These are phyloP conservation scores for Nemoura dubitans DNA, from an alignment of 2,888 invertebrate genomes.

Conservation along the genomic window DNA sequence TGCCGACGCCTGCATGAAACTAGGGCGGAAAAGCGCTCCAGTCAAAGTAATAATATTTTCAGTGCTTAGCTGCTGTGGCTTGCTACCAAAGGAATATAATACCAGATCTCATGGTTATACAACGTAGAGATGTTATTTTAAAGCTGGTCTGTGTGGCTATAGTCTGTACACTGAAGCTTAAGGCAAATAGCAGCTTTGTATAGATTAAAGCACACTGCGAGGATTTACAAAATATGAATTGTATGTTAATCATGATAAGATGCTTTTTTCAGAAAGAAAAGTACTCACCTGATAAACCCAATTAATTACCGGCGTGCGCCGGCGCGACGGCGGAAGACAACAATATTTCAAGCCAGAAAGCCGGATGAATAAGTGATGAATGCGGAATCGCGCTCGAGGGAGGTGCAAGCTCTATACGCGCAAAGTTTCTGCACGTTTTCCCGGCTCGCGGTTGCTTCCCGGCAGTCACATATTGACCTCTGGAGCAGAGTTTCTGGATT, in stretches of 20 bases:
- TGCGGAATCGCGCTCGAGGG: background rate
- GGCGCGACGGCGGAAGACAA: background rate
- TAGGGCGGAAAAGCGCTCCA: background rate
- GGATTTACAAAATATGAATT: background rate
- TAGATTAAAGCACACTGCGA: background rate
- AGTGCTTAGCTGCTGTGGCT: background rate
- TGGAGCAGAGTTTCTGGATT: background rate
- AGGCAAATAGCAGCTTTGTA: background rate
- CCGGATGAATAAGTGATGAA: background rate
- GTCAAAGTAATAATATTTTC: background rate
- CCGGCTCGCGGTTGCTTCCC: background rate
- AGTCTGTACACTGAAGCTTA: background rate
- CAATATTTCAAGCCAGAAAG: background rate
- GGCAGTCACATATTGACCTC: background rate
- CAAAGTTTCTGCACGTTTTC: background rate
- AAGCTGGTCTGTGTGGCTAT: background rate
- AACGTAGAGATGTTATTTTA: background rate
- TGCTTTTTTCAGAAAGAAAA: background rate
- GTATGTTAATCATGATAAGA: background rate
- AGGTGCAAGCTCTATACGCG: background rate
- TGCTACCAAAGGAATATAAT: background rate
- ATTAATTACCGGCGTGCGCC: background rate
- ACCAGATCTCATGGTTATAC: background rate
- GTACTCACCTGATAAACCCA: background rate
- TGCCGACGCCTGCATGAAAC: background rate